These are phyloP conservation scores for Philhelius pedissequus DNA, from an alignment of 2,888 invertebrate genomes.

Conservation along the genomic window DNA sequence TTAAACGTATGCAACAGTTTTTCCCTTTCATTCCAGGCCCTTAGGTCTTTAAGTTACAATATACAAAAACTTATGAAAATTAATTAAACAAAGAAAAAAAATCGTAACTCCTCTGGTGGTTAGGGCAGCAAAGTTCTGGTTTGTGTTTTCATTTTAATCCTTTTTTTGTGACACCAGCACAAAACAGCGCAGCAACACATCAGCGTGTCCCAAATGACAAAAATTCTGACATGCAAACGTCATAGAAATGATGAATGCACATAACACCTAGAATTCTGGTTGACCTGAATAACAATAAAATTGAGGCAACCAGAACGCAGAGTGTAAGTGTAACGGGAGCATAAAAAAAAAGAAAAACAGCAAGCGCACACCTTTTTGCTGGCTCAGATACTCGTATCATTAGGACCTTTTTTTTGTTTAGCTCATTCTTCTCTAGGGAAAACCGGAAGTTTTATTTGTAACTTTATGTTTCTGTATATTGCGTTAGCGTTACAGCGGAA, in stretches of 20 bases:
- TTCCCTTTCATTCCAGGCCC: background rate
- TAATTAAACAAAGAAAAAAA: constrained; percentile 34
- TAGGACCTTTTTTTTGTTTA: constrained; percentile 12
- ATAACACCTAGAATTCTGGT: constrained; percentile 17
- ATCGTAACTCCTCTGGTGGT: constrained; percentile 42
- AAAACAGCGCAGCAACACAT: background rate
- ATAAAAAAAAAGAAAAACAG: background rate
- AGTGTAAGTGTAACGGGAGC: background rate
- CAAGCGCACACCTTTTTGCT: constrained; percentile 24
- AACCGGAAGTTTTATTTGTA: constrained; percentile 53
- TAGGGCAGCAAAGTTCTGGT: constrained; percentile 23
- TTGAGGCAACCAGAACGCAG: constrained; percentile 20
- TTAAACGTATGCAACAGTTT: constrained; percentile 25
- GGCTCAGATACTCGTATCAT: background rate
- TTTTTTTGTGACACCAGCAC: constrained; percentile 25
- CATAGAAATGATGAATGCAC: constrained; percentile 57
- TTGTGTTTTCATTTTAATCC: constrained; percentile 11
- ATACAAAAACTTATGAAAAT: constrained; percentile 18
- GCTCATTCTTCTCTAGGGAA: background rate
- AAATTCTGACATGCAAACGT: constrained; percentile 40
- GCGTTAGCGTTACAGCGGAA: constrained; percentile 8
- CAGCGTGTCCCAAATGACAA: constrained; percentile 28
- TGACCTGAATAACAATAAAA: constrained; percentile 42
- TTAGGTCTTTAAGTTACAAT: background rate
- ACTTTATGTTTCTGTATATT: constrained; percentile 21